These are phyloP conservation scores for Sesia apiformis DNA, from an alignment of 2,888 invertebrate genomes.

Conservation along the genomic window DNA sequence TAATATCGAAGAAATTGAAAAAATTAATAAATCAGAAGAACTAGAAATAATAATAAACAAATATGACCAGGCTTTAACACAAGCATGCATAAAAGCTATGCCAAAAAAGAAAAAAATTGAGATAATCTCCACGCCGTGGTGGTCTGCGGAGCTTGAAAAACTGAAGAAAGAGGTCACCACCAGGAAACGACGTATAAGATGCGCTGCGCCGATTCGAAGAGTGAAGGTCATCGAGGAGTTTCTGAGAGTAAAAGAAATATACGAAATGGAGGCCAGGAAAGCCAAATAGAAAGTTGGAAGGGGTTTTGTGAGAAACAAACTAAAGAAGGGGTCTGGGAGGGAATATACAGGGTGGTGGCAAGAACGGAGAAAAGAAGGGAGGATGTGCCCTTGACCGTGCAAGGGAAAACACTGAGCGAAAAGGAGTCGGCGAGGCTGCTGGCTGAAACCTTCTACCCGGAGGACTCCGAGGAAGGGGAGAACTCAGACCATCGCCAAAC, in stretches of 20 bases:
- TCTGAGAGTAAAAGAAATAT: neutral
- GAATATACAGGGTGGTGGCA: neutral
- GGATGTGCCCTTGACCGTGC: neutral
- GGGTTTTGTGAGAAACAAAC: neutral
- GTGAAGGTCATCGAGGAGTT: neutral
- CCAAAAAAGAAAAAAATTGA: constrained; percentile 3
- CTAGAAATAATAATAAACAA: neutral
- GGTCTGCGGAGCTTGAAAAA: constrained; percentile 6
- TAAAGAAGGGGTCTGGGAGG: neutral
- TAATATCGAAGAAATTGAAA: neutral
- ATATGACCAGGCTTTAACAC: neutral
- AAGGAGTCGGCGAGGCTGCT: too few species aligned
- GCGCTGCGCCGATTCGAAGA: neutral
- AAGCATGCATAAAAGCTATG: constrained; percentile 2
- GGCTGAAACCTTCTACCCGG: too few species aligned
- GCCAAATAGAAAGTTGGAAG: neutral
- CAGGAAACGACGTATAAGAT: neutral
- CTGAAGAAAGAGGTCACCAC: constrained; percentile 4
- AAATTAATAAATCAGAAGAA: neutral
- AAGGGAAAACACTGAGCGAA: too few species aligned
- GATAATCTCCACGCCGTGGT: constrained; percentile 8
- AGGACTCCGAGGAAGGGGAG: too few species aligned
- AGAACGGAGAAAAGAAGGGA: neutral
- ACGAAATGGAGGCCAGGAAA: neutral
- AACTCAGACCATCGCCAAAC: too few species aligned